Conservation (phyloP, 2,888 invertebrate genomes). For the Ferrisia virgata region DNA sequence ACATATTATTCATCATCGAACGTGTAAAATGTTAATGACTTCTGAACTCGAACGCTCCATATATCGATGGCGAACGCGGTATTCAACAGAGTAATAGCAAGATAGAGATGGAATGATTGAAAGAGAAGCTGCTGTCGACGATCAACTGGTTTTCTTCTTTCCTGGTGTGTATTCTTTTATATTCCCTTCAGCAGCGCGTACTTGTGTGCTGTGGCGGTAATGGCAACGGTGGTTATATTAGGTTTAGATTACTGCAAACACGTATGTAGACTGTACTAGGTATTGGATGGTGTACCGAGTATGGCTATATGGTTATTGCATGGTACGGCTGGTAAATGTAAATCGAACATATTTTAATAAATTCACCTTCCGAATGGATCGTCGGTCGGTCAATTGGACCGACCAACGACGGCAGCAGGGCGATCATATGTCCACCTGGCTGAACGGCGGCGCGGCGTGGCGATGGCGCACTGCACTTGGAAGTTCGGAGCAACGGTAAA, state of each 20-base stretch:
- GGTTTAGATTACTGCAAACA: not conserved
- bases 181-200: not conserved
- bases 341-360: constrained; percentile 8
- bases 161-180: not conserved
- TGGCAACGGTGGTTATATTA: not conserved
- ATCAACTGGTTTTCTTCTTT: not conserved
- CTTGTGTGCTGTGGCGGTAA: not conserved
- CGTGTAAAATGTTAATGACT: constrained; percentile 28
- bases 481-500: not conserved
- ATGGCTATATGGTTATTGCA: not conserved
- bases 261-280: not conserved
- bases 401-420: too few relatives aligned
- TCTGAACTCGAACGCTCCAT: constrained; percentile 14
- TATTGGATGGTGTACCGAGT: not conserved
- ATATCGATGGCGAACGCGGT: not conserved
- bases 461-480: not conserved
- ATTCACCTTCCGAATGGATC: not conserved
- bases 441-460: not conserved
- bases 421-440: constrained; percentile 20
- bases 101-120: not conserved
- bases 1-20: constrained; percentile 4
- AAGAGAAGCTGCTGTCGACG: not conserved
- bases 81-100: not conserved
- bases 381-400: not conserved
- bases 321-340: not conserved